A percentile compares a stretch with the other conserved stretches of the same genome.
Evolutionary conservation across 2,888 invertebrate species (phyloP).

Genomic region (Caenorhabditis drosophilae): DNA sequence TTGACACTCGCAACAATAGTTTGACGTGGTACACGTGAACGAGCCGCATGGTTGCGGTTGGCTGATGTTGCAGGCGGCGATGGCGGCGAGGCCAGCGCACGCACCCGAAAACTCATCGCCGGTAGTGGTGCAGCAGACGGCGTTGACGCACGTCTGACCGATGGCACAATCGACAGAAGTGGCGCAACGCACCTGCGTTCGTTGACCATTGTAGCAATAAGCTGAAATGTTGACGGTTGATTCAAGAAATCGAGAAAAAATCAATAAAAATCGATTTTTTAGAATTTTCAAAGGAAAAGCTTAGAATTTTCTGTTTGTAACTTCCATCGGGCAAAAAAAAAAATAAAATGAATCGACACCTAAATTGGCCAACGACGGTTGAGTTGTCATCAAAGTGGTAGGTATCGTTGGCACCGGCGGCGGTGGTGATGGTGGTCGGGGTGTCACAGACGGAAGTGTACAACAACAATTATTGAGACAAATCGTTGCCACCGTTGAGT

Average conservation of each 20-base stretch:
- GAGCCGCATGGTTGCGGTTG: constrained; percentile 34
- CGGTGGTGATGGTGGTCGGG: constrained; percentile 9
- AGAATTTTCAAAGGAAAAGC: too few relatives aligned
- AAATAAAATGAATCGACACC: too few relatives aligned
- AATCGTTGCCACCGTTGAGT: constrained; percentile 12
- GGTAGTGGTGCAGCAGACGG: constrained; percentile 56
- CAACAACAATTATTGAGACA: constrained; percentile 50
- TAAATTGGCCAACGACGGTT: constrained; percentile 11
- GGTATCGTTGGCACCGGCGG: constrained; percentile 9
- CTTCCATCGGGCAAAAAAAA: too few relatives aligned
- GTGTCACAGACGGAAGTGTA: constrained; percentile 24
- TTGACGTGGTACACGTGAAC: constrained; percentile 56
- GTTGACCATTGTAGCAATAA: constrained; percentile 54
- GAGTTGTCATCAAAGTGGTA: constrained; percentile 14
- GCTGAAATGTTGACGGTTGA: constrained; percentile 19
- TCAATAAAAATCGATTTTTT: too few relatives aligned
- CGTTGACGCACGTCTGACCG: constrained; percentile 57
- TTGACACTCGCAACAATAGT: constrained; percentile 62
- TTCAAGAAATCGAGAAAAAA: background rate
- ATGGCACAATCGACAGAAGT: constrained; percentile 43
- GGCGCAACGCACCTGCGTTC: constrained; percentile 46
- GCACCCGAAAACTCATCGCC: constrained; percentile 60
- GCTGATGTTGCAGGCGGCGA: constrained; percentile 43
- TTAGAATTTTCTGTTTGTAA: too few relatives aligned
- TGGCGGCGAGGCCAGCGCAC: constrained; percentile 58